A percentile compares a stretch with the other conserved stretches of the same genome.
phyloP scores from a whole-genome alignment of 1,140 invertebrate genomes.

The Zeugodacus cucurbitae region DNA sequence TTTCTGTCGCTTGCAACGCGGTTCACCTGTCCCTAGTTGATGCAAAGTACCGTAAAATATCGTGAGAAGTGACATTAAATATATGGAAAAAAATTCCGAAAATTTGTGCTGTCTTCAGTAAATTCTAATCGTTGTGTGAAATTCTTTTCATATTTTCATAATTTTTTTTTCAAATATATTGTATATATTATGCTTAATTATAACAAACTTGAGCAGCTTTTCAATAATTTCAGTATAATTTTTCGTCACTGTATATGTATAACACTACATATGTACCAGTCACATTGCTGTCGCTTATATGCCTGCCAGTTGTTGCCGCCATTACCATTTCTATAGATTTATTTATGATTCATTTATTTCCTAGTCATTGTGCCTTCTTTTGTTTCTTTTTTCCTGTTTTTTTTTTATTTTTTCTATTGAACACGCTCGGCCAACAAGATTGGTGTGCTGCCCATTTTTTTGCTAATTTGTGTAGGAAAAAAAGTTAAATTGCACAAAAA shows the following conservation, averaged over 20 bases:
- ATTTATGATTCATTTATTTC: slow-evolving; percentile 5
- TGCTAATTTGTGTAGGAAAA: not conserved
- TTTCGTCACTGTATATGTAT: no score
- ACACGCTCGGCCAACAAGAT: not conserved
- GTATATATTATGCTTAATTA: no score
- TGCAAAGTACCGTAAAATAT: not conserved
- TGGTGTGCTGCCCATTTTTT: not conserved
- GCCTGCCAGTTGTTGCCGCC: not conserved
- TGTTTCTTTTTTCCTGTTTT: no score
- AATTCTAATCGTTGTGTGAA: no score
- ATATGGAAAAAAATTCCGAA: no score
- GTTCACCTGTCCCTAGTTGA: not conserved
- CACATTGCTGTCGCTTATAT: not conserved
- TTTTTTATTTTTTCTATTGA: not conserved
- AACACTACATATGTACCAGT: not conserved
- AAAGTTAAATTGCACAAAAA: not conserved
- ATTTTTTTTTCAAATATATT: no score
- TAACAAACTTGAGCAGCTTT: no score
- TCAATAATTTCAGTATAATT: no score
- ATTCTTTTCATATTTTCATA: no score
- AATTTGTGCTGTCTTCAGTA: no score
- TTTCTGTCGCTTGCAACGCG: not conserved
- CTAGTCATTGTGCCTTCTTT: not conserved
- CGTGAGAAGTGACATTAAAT: no score
- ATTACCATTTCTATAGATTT: not conserved